A percentile compares a stretch with the other conserved stretches of the same genome.
Conservation (phyloP, 2,797 vertebrate species). For the Acrossocheilus wenchowensis region DNA sequence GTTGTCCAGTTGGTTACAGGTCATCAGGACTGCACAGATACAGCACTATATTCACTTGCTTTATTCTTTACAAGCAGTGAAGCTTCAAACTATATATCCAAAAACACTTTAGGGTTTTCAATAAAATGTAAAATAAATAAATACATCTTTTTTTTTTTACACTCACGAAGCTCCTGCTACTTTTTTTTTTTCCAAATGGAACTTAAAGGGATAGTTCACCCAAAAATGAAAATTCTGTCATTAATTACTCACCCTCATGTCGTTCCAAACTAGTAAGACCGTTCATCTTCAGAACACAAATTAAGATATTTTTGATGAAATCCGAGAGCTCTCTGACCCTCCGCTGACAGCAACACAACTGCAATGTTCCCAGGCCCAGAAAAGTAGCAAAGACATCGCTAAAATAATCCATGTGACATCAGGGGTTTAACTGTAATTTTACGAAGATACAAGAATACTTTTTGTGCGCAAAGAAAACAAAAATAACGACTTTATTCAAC, state of each 20-base stretch:
- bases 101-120: not conserved
- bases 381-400: too few relatives aligned
- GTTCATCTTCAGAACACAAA: not conserved
- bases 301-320: not conserved
- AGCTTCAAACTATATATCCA: slow-evolving; percentile 10
- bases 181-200: not conserved
- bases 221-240: not conserved
- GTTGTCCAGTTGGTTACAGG: slow-evolving; percentile 29
- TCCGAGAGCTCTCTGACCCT: not conserved
- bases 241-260: not conserved
- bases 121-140: not conserved
- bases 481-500: not conserved
- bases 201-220: not conserved
- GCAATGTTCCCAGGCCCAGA: not conserved
- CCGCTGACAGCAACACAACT: not conserved
- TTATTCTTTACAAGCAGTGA: not conserved
- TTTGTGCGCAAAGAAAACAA: not conserved
- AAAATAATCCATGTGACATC: too few relatives aligned
- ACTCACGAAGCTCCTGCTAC: not conserved
- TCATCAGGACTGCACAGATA: slow-evolving; percentile 10
- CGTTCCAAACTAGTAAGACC: not conserved
- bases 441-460: too few relatives aligned
- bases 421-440: too few relatives aligned
- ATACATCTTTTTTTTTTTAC: not conserved
- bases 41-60: not conserved